Evolutionary conservation across 2,888 invertebrate species (phyloP).

Genomic region (Antheraea assamensis): DNA sequence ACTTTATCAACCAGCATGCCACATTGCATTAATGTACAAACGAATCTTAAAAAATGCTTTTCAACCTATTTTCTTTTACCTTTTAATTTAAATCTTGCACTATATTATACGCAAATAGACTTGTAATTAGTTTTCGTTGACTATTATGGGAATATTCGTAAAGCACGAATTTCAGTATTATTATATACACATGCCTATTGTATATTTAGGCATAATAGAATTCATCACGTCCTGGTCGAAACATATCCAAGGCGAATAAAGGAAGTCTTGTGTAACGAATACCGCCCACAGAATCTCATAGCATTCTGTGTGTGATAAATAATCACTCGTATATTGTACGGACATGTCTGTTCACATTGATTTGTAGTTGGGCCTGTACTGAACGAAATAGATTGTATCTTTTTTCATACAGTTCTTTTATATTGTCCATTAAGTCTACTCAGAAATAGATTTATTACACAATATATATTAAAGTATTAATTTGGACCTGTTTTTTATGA

Average conservation of each 20-base stretch:
- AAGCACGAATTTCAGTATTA: background rate
- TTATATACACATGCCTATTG: background rate
- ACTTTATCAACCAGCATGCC: too few relatives aligned
- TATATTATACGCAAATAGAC: too few relatives aligned
- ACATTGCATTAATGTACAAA: too few relatives aligned
- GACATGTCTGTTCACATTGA: constrained; percentile 12
- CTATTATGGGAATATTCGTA: background rate
- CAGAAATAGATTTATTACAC: constrained; percentile 4
- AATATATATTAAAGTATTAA: background rate
- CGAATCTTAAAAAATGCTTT: too few relatives aligned
- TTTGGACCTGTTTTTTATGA: background rate
- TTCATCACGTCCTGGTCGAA: background rate
- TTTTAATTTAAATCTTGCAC: too few relatives aligned
- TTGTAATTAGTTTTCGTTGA: too few relatives aligned
- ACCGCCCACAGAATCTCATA: background rate
- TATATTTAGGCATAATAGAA: background rate
- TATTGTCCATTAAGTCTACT: background rate
- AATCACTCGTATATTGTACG: constrained; percentile 6
- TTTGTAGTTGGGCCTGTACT: constrained; percentile 5
- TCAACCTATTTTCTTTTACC: too few relatives aligned
- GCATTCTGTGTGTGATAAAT: constrained; percentile 4
- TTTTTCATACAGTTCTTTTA: background rate
- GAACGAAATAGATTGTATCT: constrained; percentile 8
- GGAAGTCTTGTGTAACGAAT: background rate
- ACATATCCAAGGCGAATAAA: constrained; percentile 8